Percentiles rank a stretch among this genome's conserved stretches.
These are phyloP conservation scores for Psix sp. DNA, from an alignment of 1,140 invertebrate species.

Conservation along the genomic window DNA sequence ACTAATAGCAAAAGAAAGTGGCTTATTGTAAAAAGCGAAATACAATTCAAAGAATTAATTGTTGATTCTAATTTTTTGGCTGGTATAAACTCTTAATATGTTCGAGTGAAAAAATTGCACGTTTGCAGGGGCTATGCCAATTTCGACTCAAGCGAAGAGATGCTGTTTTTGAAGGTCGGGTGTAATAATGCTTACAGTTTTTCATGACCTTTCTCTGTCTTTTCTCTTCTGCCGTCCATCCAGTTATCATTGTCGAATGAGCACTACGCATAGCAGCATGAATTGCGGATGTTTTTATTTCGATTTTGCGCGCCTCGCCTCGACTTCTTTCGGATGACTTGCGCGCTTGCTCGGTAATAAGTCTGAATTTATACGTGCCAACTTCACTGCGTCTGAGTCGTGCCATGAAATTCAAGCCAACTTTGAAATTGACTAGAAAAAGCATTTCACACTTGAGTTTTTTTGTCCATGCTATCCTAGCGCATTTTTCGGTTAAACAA, in stretches of 20 bases:
- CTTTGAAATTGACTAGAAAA: constrained; percentile 55
- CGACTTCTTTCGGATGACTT: constrained; percentile 56
- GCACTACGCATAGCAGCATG: constrained; percentile 46
- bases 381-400: constrained; percentile 51
- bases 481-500: constrained; percentile 37
- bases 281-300: constrained; percentile 61
- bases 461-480: constrained; percentile 3
- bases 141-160: constrained; percentile 35
- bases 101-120: constrained; percentile 19
- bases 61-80: too few species aligned
- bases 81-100: not conserved
- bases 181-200: constrained; percentile 38
- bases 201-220: constrained; percentile 34
- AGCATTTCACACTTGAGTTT: constrained; percentile 30
- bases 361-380: constrained; percentile 59
- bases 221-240: constrained; percentile 32
- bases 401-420: constrained; percentile 52
- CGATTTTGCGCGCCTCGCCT: constrained; percentile 48
- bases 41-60: too few species aligned
- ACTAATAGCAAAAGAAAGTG: too few species aligned
- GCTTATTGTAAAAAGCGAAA: too few species aligned
- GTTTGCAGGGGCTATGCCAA: constrained; percentile 30
- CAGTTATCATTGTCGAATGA: constrained; percentile 41
- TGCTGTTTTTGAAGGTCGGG: constrained; percentile 50
- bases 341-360: constrained; percentile 54